A percentile compares a stretch with the other conserved stretches of the same genome.
These are phyloP conservation scores for Andrena marginata DNA, from an alignment of 2,888 invertebrate species.

Conservation along the genomic window DNA sequence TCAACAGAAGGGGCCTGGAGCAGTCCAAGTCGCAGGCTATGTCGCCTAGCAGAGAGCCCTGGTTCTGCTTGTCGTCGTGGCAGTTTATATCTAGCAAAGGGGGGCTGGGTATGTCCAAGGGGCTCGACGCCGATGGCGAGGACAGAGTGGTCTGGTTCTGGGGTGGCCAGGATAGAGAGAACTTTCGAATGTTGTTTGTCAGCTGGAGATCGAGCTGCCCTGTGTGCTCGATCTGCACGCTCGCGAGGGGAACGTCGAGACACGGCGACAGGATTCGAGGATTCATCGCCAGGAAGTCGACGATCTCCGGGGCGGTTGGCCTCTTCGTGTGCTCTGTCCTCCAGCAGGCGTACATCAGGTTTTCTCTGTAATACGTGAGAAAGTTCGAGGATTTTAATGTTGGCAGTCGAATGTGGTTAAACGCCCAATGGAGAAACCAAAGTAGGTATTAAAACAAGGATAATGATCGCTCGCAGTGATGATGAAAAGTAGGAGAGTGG, in stretches of 20 bases:
- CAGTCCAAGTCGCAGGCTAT: constrained; percentile 59
- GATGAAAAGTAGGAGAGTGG: too few relatives aligned
- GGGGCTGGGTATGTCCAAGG: constrained; percentile 51
- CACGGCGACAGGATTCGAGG: constrained; percentile 92
- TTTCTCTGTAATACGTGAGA: constrained; percentile 87
- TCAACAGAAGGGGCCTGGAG: constrained; percentile 61
- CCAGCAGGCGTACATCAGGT: constrained; percentile 93
- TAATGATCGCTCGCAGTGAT: too few relatives aligned
- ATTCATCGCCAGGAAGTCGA: constrained; percentile 92
- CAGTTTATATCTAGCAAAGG: constrained; percentile 70
- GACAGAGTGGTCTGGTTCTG: constrained; percentile 20
- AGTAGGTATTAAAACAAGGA: background rate
- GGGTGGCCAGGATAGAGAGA: constrained; percentile 79
- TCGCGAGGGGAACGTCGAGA: constrained; percentile 91
- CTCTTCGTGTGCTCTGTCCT: constrained; percentile 89
- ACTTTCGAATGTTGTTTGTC: constrained; percentile 84
- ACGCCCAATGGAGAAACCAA: background rate
- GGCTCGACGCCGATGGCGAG: constrained; percentile 19
- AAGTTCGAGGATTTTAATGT: background rate
- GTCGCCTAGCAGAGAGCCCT: constrained; percentile 47
- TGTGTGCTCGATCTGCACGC: constrained; percentile 90
- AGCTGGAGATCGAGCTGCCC: constrained; percentile 87
- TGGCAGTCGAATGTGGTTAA: background rate
- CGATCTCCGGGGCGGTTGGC: constrained; percentile 92
- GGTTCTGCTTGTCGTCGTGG: constrained; percentile 59